phyloP scores from a whole-genome alignment of 2,888 invertebrate species.

The Oligia latruncula region DNA sequence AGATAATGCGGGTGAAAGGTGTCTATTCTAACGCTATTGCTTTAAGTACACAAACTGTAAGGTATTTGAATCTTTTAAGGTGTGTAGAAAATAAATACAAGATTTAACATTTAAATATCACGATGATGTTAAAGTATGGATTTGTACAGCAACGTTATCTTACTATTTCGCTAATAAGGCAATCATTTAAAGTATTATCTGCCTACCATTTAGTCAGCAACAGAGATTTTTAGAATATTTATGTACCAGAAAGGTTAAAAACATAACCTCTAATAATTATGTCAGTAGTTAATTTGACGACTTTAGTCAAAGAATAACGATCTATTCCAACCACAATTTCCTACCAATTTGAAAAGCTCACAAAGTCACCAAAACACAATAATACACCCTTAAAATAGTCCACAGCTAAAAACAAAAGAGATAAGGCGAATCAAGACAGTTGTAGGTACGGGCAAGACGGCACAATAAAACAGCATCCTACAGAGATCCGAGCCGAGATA shows the following conservation, averaged over 20 bases:
- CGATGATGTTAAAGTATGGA: constrained; percentile 3
- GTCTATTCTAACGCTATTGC: constrained; percentile 52
- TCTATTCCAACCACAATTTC: not conserved
- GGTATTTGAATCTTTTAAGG: constrained; percentile 34
- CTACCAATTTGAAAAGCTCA: constrained; percentile 12
- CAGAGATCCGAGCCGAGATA: constrained; percentile 84
- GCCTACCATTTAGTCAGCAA: constrained; percentile 3
- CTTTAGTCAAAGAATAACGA: not conserved
- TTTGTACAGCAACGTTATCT: not conserved
- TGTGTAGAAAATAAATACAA: constrained; percentile 32
- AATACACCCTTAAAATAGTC: constrained; percentile 53
- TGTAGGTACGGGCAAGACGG: constrained; percentile 61
- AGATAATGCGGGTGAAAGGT: constrained; percentile 61
- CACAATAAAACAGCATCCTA: constrained; percentile 74
- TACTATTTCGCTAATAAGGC: constrained; percentile 34
- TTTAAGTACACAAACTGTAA: constrained; percentile 33
- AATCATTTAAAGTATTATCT: constrained; percentile 35
- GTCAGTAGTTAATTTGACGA: not conserved
- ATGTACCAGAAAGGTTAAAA: constrained; percentile 22
- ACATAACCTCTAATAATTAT: not conserved
- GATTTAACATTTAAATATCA: constrained; percentile 40
- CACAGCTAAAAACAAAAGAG: constrained; percentile 63
- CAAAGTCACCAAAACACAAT: constrained; percentile 23
- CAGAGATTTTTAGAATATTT: not conserved
- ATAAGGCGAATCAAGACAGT: constrained; percentile 68